Percentiles rank a stretch among this genome's conserved stretches.
Evolutionary conservation across 2,797 vertebrate species (phyloP).

Genomic region (Enteromius argenteus): DNA sequence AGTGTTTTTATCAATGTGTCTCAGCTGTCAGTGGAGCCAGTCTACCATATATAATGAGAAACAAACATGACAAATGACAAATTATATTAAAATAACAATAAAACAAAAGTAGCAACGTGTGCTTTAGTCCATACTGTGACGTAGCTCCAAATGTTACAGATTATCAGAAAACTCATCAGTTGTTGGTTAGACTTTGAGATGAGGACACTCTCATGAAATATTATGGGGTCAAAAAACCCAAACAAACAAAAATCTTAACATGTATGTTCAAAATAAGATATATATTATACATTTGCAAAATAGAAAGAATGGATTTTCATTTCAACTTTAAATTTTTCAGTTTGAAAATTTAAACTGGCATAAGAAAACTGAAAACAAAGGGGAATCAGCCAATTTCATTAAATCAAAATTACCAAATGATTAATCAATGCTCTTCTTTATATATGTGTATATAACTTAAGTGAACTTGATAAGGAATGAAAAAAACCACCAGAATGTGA

Average conservation of each 20-base stretch:
- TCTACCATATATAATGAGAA: neutral
- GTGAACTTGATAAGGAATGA: neutral
- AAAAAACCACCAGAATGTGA: neutral
- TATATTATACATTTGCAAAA: neutral
- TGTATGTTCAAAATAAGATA: neutral
- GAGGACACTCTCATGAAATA: neutral
- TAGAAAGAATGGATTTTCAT: neutral
- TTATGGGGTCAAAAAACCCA: neutral
- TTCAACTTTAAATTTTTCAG: neutral
- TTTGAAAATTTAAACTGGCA: too few relatives aligned
- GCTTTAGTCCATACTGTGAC: neutral
- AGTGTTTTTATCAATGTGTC: constrained; percentile 33
- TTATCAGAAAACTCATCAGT: neutral
- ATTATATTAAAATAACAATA: neutral
- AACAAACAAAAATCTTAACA: neutral
- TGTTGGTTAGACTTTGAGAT: neutral
- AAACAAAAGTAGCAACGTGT: neutral
- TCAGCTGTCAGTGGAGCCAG: constrained; percentile 33
- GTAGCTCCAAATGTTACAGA: neutral
- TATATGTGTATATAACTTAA: neutral
- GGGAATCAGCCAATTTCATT: neutral
- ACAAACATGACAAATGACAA: constrained; percentile 1
- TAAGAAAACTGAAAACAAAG: neutral
- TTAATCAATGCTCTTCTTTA: neutral
- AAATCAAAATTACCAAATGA: neutral